phyloP scores from a whole-genome alignment of 2,888 invertebrate genomes.

The Pinctada fucata region DNA sequence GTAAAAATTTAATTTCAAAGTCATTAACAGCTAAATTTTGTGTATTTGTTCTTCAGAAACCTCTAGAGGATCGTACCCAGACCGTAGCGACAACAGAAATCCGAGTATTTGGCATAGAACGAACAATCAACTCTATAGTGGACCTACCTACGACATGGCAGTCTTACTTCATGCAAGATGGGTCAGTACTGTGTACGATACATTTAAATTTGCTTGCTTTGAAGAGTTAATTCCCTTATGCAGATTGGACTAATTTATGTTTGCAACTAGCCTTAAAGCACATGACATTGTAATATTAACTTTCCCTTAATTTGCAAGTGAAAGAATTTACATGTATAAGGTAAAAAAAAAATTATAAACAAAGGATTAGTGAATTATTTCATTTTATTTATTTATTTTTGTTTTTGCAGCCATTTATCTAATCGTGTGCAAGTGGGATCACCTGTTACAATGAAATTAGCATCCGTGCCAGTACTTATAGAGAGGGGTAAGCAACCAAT shows the following conservation, averaged over 20 bases:
- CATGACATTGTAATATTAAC: no score
- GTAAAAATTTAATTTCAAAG: no score
- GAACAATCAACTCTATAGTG: slow-evolving; percentile 72
- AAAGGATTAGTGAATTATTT: no score
- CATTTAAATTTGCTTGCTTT: background rate
- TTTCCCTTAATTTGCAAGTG: no score
- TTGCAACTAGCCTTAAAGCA: background rate
- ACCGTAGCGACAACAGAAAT: slow-evolving; percentile 70
- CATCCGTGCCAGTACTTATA: slow-evolving; percentile 66
- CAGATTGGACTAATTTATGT: background rate
- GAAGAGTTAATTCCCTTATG: background rate
- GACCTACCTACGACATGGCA: slow-evolving; percentile 76
- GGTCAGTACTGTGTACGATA: slow-evolving; percentile 59
- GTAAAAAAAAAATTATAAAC: no score
- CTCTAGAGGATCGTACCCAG: slow-evolving; percentile 69
- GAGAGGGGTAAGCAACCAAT: slow-evolving; percentile 64
- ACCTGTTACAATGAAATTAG: slow-evolving; percentile 75
- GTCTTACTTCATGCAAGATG: slow-evolving; percentile 74
- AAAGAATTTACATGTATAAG: no score
- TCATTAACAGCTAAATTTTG: no score
- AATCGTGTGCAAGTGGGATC: slow-evolving; percentile 76
- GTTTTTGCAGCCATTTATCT: slow-evolving; percentile 70
- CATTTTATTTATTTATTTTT: background rate
- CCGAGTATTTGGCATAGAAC: slow-evolving; percentile 72
- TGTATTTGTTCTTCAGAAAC: slow-evolving; percentile 51